These are phyloP conservation scores for Tinamus major DNA, from an alignment of 2,797 vertebrate genomes.

Conservation along the genomic window DNA sequence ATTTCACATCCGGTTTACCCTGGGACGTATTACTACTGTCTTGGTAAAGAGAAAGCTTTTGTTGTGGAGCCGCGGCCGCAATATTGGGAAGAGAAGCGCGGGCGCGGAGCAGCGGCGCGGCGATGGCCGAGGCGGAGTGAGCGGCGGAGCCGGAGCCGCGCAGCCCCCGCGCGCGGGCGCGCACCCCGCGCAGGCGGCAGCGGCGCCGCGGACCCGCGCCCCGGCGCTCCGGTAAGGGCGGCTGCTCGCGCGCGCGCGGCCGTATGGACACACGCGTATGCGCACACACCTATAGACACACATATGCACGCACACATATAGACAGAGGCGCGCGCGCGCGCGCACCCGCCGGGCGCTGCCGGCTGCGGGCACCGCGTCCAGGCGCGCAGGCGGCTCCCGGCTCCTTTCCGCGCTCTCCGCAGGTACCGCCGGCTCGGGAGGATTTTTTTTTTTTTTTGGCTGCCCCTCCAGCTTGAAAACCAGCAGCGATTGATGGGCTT, in stretches of 20 bases:
- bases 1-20: constrained; percentile 90
- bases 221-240: constrained; percentile 78
- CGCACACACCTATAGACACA: no score
- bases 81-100: constrained; percentile 72
- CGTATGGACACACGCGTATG: background rate
- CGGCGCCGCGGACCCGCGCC: constrained; percentile 69
- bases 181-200: constrained; percentile 77
- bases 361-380: constrained; percentile 43
- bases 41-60: constrained; percentile 81
- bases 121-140: constrained; percentile 87
- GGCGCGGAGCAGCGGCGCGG: constrained; percentile 82
- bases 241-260: background rate
- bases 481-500: constrained; percentile 75
- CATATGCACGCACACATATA: no score
- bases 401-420: constrained; percentile 22
- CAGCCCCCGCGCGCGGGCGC: constrained; percentile 80
- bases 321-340: background rate
- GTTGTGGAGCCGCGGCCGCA: constrained; percentile 78
- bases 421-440: constrained; percentile 64
- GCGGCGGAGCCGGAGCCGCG: constrained; percentile 72
- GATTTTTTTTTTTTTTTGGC: background rate
- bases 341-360: constrained; percentile 3
- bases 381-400: constrained; percentile 17
- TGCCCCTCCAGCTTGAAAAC: constrained; percentile 50
- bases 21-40: constrained; percentile 84